phyloP scores from a whole-genome alignment of 1,140 invertebrate genomes.

The Ganaspis sp. region DNA sequence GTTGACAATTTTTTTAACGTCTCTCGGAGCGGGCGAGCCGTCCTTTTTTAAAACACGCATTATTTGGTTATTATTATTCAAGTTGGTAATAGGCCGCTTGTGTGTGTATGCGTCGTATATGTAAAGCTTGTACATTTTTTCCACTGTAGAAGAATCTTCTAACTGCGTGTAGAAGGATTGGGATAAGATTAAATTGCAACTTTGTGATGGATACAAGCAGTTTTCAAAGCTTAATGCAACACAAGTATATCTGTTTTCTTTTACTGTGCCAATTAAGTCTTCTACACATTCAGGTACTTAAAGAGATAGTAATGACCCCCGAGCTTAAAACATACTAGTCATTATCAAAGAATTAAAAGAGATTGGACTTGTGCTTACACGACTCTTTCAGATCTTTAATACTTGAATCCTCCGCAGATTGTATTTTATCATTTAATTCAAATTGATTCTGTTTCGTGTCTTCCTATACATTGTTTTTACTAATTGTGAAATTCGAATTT shows the following conservation, averaged over 20 bases:
- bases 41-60: conserved; percentile 14
- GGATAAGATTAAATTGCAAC: conserved; percentile 18
- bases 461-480: neutral
- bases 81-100: neutral
- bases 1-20: neutral
- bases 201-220: neutral
- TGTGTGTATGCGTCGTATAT: no score
- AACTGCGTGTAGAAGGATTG: neutral
- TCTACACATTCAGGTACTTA: neutral
- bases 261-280: conserved; percentile 12
- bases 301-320: neutral
- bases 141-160: neutral
- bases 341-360: neutral
- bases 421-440: neutral
- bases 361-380: neutral
- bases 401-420: neutral
- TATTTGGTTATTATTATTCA: conserved; percentile 29
- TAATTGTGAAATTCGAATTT: no score
- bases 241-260: neutral
- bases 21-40: neutral
- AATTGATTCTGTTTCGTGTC: neutral
- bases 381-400: neutral
- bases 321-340: neutral
- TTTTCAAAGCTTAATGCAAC: neutral
- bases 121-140: no score